Base-by-base conservation (phyloP, 37 sponge, comb jelly and placozoan species). In the Chondrilla cf. caribensis region DNA sequence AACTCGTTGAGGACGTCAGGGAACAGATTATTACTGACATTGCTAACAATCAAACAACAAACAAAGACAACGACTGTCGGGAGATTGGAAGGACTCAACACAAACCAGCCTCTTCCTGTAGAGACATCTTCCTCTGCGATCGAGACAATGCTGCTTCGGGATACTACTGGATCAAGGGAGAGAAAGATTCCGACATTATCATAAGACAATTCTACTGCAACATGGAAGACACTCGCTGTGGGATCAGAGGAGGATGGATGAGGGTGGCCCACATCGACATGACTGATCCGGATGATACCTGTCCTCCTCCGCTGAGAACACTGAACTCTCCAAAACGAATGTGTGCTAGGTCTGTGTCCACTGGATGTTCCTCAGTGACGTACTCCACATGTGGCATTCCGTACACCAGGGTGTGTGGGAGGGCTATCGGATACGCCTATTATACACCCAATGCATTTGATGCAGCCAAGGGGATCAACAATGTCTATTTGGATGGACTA, bases 221-320 rank as follows among this genome's bases (percentile, higher is more conserved):
- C 32, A 67, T 67, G 68, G 68, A 67, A 4, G 32, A 6, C 7
- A 26, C 32, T 31, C 35, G 4, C 35, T 28, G 35, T 33, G 68
- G 68, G 11, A 26, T 67, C 68, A 67, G 35, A 33, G 68, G 68
- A 67, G 68, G 68, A 9, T 67, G 68, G 68, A 9, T 67, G 68
- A 6, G 32, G 29, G 68, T 67, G 32, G 32, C 68, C 4, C 35
- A 67, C 35, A 7, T 8, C 17, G 68, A 67, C 33, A 67, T 67
- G 68, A 29, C 31, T 1, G 32, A 67, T 26, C 35, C 68, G 29
- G 32, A 29, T 6, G 7, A 9, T 7, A 6, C 14, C 32, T 67
- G 68, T 67, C 68, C 68, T 33, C 3, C 68, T 67, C 32, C 32
- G 1, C 32, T 67, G 4, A 9, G 35, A 26, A 6, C 15, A 26